Conservation (phyloP, 2,888 invertebrate genomes). For the Xestia ashworthii region DNA sequence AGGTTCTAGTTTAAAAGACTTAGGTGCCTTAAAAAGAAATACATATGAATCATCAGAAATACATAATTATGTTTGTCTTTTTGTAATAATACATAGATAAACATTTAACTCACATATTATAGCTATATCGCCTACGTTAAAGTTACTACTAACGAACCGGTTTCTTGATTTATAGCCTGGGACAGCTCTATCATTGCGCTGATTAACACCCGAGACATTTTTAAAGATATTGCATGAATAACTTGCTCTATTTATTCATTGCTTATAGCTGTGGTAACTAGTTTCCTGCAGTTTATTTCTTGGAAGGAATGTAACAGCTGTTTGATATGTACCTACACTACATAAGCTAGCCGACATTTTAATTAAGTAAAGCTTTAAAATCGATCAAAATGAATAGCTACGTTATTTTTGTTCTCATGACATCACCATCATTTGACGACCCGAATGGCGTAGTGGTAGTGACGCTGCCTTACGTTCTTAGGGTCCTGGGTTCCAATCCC, state of each 20-base stretch:
- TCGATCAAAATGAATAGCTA: background rate
- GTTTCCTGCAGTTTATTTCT: constrained; percentile 24
- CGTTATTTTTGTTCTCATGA: background rate
- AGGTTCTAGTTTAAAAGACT: background rate
- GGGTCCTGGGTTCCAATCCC: too few species aligned
- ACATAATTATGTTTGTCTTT: background rate
- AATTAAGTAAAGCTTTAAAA: background rate
- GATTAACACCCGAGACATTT: constrained; percentile 29
- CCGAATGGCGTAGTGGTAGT: too few species aligned
- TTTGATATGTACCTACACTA: background rate
- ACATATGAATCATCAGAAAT: too few species aligned
- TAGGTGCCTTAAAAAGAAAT: background rate
- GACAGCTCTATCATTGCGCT: background rate
- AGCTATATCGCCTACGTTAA: background rate
- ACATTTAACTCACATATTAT: background rate
- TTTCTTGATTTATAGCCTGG: constrained; percentile 33
- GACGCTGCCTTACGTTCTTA: too few species aligned
- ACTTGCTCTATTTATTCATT: constrained; percentile 13
- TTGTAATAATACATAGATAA: background rate
- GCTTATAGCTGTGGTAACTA: background rate
- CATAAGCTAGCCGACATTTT: too few species aligned
- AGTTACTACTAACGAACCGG: constrained; percentile 11
- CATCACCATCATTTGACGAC: too few species aligned
- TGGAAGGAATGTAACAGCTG: constrained; percentile 9
- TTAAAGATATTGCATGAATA: constrained; percentile 30